These are phyloP conservation scores for Syngnathus acus DNA, from an alignment of 2,797 vertebrate genomes.

Conservation along the genomic window DNA sequence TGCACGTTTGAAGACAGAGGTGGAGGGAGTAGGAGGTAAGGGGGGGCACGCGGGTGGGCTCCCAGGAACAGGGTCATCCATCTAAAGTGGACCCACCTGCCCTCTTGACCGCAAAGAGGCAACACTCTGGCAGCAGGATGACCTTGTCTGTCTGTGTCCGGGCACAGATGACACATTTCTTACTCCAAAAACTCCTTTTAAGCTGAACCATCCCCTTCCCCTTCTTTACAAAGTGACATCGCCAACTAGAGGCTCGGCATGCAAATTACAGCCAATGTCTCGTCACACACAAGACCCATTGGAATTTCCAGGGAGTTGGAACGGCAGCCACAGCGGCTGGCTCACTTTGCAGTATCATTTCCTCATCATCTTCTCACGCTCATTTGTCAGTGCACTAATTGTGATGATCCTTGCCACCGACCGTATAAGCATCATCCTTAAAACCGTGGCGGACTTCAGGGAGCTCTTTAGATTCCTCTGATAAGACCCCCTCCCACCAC, in stretches of 20 bases:
- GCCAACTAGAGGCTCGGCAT: not conserved
- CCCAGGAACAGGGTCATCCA: slow-evolving; percentile 60
- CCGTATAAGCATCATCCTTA: slow-evolving; percentile 35
- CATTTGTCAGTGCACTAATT: not conserved
- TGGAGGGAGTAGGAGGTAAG: not conserved
- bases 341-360: not conserved
- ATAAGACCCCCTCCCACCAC: slow-evolving; percentile 40
- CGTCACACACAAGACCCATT: not conserved
- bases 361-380: slow-evolving; percentile 6
- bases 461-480: slow-evolving; percentile 64
- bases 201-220: not conserved
- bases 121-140: slow-evolving; percentile 33
- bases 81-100: slow-evolving; percentile 47
- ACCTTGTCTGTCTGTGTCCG: slow-evolving; percentile 36
- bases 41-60: slow-evolving; percentile 48
- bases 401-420: slow-evolving; percentile 13
- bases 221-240: not conserved
- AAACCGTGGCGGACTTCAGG: slow-evolving; percentile 58
- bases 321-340: not conserved
- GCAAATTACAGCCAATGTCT: not conserved
- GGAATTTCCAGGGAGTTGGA: not conserved
- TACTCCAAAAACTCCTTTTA: not conserved
- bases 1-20: slow-evolving; percentile 67
- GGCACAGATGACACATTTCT: slow-evolving; percentile 15
- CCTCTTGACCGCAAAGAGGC: slow-evolving; percentile 51